Evolutionary conservation across 2,888 invertebrate genomes (phyloP), one percentile per base, ranked within the genome.

Genomic region (Mayetiola destructor): DNA sequence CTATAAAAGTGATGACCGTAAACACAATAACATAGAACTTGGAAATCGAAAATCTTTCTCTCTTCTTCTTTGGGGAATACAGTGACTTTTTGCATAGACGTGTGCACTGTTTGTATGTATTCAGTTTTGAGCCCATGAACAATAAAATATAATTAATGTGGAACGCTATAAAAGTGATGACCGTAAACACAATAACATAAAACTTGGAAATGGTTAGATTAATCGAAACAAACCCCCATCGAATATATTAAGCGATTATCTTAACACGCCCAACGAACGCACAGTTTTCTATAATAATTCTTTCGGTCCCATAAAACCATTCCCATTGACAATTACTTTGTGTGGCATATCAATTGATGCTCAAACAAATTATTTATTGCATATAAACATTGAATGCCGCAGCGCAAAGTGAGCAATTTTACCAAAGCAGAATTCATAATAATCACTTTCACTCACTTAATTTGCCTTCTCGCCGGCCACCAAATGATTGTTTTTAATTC

Each of bases 81-180:
- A n/a, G n/a, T n/a, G n/a, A n/a, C n/a, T n/a, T n/a, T n/a, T 36
- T 5, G 39, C 18, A 18, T 18, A 39, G 20, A 18, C 42, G 27
- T 48, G 48, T 23, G n/a, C 48, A 12, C 23, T 27, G 48, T 27
- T 27, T 27, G 23, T 48, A 12, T 16, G 18, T 42, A 39, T 21
- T 27, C 48, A n/a, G n/a, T n/a, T n/a, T n/a, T n/a, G n/a, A n/a
- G n/a, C n/a, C n/a, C n/a, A n/a, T n/a, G n/a, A n/a, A n/a, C n/a
- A n/a, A 48, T 48, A 27, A 48, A 48, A 48, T 48, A 48, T 48
- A 48, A 48, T 48, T 48, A 48, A 48, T 48, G 48, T n/a, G 16
- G 23, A 48, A 48, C 27, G 48, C 48, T 6, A 48, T 48, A 48
- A 48, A 48, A 27, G 27, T 48, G 48, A 48, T 48, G 48, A 48